Evolutionary conservation across 1,140 invertebrate species (phyloP).

Genomic region (Cydia pomonella): DNA sequence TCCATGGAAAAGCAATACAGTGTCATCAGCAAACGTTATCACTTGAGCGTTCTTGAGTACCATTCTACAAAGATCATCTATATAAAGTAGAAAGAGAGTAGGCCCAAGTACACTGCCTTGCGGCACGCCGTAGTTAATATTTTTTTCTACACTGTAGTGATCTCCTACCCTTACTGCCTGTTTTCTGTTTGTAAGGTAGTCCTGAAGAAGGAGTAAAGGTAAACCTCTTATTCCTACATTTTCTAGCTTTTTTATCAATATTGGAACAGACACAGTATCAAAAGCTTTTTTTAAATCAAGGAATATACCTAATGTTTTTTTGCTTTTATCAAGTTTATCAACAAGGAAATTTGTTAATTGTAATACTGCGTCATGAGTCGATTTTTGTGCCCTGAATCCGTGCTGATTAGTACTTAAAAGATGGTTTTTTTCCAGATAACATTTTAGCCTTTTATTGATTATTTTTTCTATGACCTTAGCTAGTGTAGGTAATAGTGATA

Average conservation of each 20-base stretch:
- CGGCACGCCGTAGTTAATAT: too few relatives aligned
- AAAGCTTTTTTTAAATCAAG: slow-evolving; percentile 46
- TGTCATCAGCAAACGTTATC: background rate
- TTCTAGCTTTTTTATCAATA: slow-evolving; percentile 42
- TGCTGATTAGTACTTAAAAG: slow-evolving; percentile 25
- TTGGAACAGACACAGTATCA: too few relatives aligned
- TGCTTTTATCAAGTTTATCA: slow-evolving; percentile 36
- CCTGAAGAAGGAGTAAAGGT: slow-evolving; percentile 23
- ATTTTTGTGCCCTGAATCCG: slow-evolving; percentile 32
- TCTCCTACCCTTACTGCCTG: slow-evolving; percentile 33
- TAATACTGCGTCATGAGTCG: slow-evolving; percentile 30
- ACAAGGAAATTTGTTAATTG: slow-evolving; percentile 13
- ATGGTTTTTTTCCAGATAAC: slow-evolving; percentile 26
- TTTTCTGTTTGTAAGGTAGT: slow-evolving; percentile 30
- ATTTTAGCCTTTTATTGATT: slow-evolving; percentile 22
- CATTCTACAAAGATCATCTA: slow-evolving; percentile 21
- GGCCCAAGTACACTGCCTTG: slow-evolving; percentile 41
- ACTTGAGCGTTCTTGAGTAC: background rate
- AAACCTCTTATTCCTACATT: slow-evolving; percentile 40
- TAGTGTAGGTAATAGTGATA: slow-evolving; percentile 33
- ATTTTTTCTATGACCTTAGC: slow-evolving; percentile 35
- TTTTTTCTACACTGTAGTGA: background rate
- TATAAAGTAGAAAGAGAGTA: slow-evolving; percentile 39
- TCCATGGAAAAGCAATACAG: background rate
- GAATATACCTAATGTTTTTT: slow-evolving; percentile 41